These are phyloP conservation scores for Amazona guildingii DNA, from an alignment of 2,113 vertebrate species.

Conservation along the genomic window DNA sequence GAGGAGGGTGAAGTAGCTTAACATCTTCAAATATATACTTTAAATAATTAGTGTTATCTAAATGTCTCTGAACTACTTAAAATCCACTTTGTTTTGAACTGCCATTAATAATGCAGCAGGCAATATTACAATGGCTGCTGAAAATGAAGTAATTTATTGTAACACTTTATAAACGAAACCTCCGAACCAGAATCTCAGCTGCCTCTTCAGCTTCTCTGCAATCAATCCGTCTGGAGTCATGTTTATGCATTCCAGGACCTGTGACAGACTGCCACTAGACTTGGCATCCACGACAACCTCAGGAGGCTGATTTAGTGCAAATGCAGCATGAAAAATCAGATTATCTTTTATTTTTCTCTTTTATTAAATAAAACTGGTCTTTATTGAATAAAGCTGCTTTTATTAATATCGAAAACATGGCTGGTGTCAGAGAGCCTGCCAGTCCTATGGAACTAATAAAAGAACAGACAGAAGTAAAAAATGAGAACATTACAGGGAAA, in stretches of 20 bases:
- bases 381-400: constrained; percentile 67
- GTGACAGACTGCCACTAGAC: constrained; percentile 21
- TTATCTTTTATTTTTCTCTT: constrained; percentile 60
- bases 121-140: not conserved
- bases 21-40: constrained; percentile 13
- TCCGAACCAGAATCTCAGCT: not conserved
- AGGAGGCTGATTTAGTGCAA: constrained; percentile 11
- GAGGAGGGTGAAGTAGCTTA: not conserved
- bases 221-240: constrained; percentile 25
- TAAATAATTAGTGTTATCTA: constrained; percentile 48
- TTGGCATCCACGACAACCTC: not conserved
- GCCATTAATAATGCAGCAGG: constrained; percentile 54
- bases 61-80: constrained; percentile 31
- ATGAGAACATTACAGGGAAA: constrained; percentile 25
- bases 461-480: constrained; percentile 39
- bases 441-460: constrained; percentile 55
- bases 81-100: constrained; percentile 44
- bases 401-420: constrained; percentile 67
- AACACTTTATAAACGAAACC: constrained; percentile 39
- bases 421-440: constrained; percentile 12
- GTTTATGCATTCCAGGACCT: not conserved
- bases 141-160: constrained; percentile 38
- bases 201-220: not conserved
- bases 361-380: constrained; percentile 67
- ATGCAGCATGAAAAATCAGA: constrained; percentile 48